These are phyloP conservation scores for Nesogale talazaci DNA, from an alignment of 2,113 vertebrate species.

Conservation along the genomic window DNA sequence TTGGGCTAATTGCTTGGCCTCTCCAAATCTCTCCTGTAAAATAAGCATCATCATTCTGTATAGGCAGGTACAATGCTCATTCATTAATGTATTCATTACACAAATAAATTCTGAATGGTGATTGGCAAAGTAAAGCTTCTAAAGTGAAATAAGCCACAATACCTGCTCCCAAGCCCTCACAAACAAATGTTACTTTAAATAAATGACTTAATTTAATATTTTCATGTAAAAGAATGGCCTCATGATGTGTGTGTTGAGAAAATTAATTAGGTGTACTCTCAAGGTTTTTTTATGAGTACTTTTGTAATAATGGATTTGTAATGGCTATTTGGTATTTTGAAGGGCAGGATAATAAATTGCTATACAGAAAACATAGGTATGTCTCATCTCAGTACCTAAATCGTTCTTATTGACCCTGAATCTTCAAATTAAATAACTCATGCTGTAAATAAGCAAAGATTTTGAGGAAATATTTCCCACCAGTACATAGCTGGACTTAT, in stretches of 20 bases:
- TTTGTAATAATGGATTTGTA: background rate
- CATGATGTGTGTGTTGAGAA: background rate
- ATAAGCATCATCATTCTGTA: background rate
- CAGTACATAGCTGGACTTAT: background rate
- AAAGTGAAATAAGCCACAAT: constrained; percentile 5
- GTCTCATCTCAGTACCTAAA: background rate
- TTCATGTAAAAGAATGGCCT: background rate
- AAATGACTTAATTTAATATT: background rate
- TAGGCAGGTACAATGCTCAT: background rate
- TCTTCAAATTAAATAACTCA: background rate
- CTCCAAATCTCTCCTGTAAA: background rate
- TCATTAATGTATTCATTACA: background rate
- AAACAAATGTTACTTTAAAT: constrained; percentile 8
- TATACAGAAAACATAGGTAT: background rate
- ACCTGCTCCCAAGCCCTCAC: background rate
- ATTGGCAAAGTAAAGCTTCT: background rate
- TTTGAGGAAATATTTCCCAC: background rate
- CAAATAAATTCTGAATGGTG: background rate
- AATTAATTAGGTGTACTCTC: background rate
- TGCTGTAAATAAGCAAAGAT: background rate
- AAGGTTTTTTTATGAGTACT: background rate
- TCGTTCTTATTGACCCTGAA: background rate
- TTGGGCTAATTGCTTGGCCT: background rate
- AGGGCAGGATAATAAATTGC: too few relatives aligned
- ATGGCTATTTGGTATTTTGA: too few relatives aligned